phyloP scores from a whole-genome alignment of 1,140 invertebrate genomes.

The Drosophila yakuba region DNA sequence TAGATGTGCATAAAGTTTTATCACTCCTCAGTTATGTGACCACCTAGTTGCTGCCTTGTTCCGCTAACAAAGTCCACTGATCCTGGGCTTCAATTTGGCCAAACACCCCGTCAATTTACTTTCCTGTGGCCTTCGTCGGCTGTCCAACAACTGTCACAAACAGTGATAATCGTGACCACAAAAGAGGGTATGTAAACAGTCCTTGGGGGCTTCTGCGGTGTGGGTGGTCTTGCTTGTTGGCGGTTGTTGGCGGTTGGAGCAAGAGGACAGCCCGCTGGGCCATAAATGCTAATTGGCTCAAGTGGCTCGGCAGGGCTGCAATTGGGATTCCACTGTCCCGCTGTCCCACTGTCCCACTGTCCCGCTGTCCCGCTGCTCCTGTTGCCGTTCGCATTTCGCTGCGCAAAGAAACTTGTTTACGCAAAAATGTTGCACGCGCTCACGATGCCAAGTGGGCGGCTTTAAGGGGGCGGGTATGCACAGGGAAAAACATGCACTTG shows the following conservation, averaged over 20 bases:
- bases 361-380: constrained; percentile 1
- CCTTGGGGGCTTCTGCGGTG: background rate
- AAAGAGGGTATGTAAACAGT: constrained; percentile 6
- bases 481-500: background rate
- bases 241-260: background rate
- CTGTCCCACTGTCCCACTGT: background rate
- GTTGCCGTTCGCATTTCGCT: constrained; percentile 57
- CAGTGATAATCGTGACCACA: constrained; percentile 33
- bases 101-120: background rate
- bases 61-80: background rate
- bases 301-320: constrained; percentile 54
- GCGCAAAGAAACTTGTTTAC: constrained; percentile 74
- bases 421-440: constrained; percentile 62
- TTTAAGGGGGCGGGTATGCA: background rate
- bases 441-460: constrained; percentile 23
- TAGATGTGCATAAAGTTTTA: too few relatives aligned
- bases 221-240: background rate
- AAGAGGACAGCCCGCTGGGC: constrained; percentile 38
- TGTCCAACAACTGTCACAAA: constrained; percentile 33
- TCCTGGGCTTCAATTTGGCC: background rate
- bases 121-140: background rate
- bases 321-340: constrained; percentile 23
- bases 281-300: constrained; percentile 71
- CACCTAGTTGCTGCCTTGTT: background rate
- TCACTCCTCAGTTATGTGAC: too few relatives aligned